Base-by-base conservation (phyloP, 2,113 vertebrate genomes). In the Mesocricetus auratus region DNA sequence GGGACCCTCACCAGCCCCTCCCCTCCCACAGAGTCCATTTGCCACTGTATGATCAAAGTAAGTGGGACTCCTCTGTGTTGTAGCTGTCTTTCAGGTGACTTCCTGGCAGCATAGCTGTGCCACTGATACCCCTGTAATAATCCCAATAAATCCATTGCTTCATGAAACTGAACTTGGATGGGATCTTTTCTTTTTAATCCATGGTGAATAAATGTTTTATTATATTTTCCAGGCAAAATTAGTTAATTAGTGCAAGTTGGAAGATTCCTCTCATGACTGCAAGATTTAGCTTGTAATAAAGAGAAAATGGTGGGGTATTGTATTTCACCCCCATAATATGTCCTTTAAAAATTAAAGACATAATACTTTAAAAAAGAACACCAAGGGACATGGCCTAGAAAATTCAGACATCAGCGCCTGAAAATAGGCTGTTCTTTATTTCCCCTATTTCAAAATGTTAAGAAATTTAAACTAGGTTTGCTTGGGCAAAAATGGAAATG, bases 291-390 rank as follows among this genome's bases (percentile, higher is more conserved):
- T 12, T n/a, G 22, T 45, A 90, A 45, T 39, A 94, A 86, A 94
- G 68, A 75, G n/a, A 42, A 89, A 94, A 90, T 62, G 5, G 60
- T 66, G 10, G 79, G 64, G 1, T 68, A 42, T 22, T n/a, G 1
- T 89, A 16, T 60, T 89, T 45, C 19, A 83, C 15, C 93, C 39
- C 26, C 3, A 42, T 77, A 86, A 60, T n/a, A 69, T 71, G 53
- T 1, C 39, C 74, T 83, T 95, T 64, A 42, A 93, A 92, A 75
- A 89, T 88, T 68, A 79, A 86, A 81, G 53, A 86, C 26, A 64
- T 33, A 69, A n/a, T 15, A 21, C 26, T 86, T 56, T 3, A 56
- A 56, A n/a, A 45, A 45, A 75, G 13, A 58, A 16, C 22, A 60
- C 56, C 50, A 47, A 64, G 19, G 53, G 26, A 8, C 4, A 5